phyloP scores from a whole-genome alignment of 2,888 invertebrate genomes.

The Drosophila planitibia region DNA sequence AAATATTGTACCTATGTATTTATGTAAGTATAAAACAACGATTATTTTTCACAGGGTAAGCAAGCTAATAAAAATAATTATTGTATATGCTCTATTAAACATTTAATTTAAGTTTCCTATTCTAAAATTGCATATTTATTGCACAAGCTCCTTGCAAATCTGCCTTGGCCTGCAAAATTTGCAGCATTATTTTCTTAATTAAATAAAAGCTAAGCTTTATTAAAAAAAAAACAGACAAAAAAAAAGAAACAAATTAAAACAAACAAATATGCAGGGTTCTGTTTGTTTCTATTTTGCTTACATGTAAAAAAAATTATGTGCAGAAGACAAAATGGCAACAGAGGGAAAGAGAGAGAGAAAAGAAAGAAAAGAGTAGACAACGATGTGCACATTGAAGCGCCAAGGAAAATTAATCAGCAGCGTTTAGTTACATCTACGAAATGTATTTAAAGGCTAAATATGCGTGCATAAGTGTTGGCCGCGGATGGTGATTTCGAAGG shows the following conservation, averaged over 20 bases:
- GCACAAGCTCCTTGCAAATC: neutral
- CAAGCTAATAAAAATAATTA: neutral
- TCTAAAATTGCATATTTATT: neutral
- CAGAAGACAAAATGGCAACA: neutral
- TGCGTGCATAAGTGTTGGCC: constrained; percentile 38
- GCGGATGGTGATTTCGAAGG: neutral
- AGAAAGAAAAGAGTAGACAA: neutral
- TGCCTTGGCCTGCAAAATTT: neutral
- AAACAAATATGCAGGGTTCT: constrained; percentile 19
- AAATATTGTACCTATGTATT: neutral
- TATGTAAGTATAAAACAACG: neutral
- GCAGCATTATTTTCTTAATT: constrained; percentile 5
- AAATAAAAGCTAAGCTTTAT: neutral
- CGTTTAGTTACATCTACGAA: constrained; percentile 42
- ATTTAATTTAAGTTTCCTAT: neutral
- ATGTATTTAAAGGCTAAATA: constrained; percentile 51
- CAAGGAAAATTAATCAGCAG: constrained; percentile 50
- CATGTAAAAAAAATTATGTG: neutral
- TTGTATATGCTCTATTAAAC: neutral
- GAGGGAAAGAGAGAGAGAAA: neutral
- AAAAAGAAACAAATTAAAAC: constrained; percentile 18
- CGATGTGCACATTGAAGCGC: constrained; percentile 12
- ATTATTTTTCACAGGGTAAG: neutral
- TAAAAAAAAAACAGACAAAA: neutral
- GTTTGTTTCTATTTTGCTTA: constrained; percentile 2